These are phyloP conservation scores for Kryptolebias ocellatus DNA, from an alignment of 2,797 vertebrate species.

Conservation along the genomic window DNA sequence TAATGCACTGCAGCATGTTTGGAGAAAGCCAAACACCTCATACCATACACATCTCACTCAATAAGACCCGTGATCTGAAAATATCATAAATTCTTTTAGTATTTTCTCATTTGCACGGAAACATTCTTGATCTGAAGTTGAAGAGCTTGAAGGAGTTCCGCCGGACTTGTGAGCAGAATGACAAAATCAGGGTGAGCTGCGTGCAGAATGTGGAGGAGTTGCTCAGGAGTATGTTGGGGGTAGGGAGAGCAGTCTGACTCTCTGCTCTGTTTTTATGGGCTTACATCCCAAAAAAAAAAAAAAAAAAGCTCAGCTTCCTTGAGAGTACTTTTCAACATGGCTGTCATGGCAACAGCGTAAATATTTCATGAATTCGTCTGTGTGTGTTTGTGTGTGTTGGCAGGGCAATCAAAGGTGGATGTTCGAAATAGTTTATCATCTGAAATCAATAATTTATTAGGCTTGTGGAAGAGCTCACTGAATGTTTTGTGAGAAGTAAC, in stretches of 20 bases:
- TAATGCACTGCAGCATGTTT: too few relatives aligned
- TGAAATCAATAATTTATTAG: conserved; percentile 15
- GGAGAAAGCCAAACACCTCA: too few relatives aligned
- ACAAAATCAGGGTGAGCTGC: neutral
- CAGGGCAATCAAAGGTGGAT: conserved; percentile 15
- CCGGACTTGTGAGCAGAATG: neutral
- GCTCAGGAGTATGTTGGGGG: neutral
- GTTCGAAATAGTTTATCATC: conserved; percentile 28
- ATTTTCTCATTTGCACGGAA: too few relatives aligned
- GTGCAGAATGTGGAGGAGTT: neutral
- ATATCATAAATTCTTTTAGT: too few relatives aligned
- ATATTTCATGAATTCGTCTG: conserved; percentile 66
- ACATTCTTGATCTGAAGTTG: neutral
- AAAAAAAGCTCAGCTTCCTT: conserved; percentile 41
- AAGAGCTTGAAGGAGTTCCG: neutral
- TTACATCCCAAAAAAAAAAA: conserved; percentile 48
- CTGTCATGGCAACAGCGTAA: conserved; percentile 73
- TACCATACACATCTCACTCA: too few relatives aligned
- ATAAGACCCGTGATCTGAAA: too few relatives aligned
- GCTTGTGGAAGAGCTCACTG: neutral
- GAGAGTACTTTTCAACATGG: conserved; percentile 50
- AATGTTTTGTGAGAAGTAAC: neutral
- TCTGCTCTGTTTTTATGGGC: conserved; percentile 42
- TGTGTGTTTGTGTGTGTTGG: conserved; percentile 31
- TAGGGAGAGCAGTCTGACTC: neutral